A percentile compares a stretch with the other conserved stretches of the same genome.
Conservation (phyloP, 1,140 invertebrate genomes). For the Subanguina moxae region DNA sequence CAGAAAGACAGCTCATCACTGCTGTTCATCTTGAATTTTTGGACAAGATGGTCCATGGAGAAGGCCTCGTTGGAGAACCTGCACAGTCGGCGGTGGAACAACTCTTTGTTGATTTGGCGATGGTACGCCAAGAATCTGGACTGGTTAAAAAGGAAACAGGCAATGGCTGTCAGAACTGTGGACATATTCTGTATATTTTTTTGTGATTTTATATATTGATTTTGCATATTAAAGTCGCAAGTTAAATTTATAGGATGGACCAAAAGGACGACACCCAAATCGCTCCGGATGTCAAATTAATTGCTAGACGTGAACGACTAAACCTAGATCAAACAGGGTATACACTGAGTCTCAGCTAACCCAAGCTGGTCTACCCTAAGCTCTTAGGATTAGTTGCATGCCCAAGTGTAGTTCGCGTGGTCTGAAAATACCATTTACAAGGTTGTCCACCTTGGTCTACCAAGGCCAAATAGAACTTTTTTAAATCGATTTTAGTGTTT, state of each 20-base stretch:
- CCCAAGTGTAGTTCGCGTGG: too few relatives aligned
- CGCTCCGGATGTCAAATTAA: background rate
- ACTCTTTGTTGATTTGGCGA: background rate
- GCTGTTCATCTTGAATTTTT: background rate
- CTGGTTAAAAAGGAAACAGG: background rate
- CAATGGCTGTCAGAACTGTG: background rate
- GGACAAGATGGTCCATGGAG: background rate
- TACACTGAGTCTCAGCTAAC: too few relatives aligned
- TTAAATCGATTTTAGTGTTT: too few relatives aligned
- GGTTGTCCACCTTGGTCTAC: too few relatives aligned
- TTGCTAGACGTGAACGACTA: background rate
- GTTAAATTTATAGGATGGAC: too few relatives aligned
- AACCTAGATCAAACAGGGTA: too few relatives aligned
- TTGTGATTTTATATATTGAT: background rate
- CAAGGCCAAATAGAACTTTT: background rate
- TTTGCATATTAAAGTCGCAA: too few relatives aligned
- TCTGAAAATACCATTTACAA: too few relatives aligned
- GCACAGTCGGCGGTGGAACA: background rate
- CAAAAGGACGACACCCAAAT: background rate
- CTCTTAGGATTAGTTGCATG: too few relatives aligned
- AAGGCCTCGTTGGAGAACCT: slow-evolving; percentile 1
- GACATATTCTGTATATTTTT: background rate
- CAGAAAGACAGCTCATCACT: background rate
- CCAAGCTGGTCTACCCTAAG: too few relatives aligned
- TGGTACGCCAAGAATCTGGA: background rate